Base-by-base conservation (phyloP, 2,797 vertebrate species). In the Oophaga sylvatica region DNA sequence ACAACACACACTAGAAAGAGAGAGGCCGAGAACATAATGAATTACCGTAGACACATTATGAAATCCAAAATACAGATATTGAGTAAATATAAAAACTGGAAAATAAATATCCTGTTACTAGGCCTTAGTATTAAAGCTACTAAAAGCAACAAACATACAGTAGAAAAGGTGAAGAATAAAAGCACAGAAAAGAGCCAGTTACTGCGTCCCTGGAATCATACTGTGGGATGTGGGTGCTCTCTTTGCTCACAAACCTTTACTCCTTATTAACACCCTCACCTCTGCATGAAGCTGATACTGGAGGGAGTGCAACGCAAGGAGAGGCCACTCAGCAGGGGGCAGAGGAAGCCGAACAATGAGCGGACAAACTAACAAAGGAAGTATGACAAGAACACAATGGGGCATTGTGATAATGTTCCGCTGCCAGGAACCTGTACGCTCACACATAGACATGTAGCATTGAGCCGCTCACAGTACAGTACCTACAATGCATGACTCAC, bases 351-450 rank as follows among this genome's bases (percentile, higher is more conserved):
- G 86, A 87, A 87, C 86, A 87, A 87, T 87, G 81, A 83, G 71
- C 80, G 86, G 80, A 87, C 86, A 87, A 87, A 83, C 45, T 65
- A 83, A 87, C 81, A 96, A 96, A 97, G 95, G 97, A 98, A 98
- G 97, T 97, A 93, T 95, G 96, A 96, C 96, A 94, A 95, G 95
- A 94, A 95, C 96, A 98, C 97, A 98, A 98, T 97, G 95, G 94
- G 91, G 95, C 94, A 94, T 94, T 94, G 95, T 95, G 96, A 68
- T 35, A 83, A 63, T 82, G 80, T 87, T 83, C 81, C 81, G 62
- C 86, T 83, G 81, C 73, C 86, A 87, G 86, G 73, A 83, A 87
- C 81, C 71, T 87, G 81, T 75, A 79, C 8, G 53, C 80, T 83
- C 73, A 68, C 86, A 87, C 67, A 45, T 12, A 68, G 59, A 78